These are phyloP conservation scores for Acropora tenuis DNA, from an alignment of 64 coral and sea anemone species.

Conservation along the genomic window DNA sequence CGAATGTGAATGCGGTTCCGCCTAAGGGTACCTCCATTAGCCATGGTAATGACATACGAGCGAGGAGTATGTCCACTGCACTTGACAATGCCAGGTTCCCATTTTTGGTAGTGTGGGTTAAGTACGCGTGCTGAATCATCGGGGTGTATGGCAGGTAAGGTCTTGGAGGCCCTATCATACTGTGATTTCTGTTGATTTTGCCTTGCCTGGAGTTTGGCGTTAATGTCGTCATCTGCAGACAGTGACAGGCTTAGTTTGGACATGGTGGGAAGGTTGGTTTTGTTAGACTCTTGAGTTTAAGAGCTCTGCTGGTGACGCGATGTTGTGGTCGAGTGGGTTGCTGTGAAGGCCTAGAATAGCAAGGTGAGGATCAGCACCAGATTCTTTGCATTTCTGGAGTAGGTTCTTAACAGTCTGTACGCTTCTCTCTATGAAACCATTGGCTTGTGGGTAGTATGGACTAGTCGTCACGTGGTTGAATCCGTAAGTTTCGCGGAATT, in stretches of 20 bases:
- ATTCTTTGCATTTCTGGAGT: slow-evolving; percentile 57
- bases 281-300: slow-evolving; percentile 45
- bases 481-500: slow-evolving; percentile 41
- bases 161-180: slow-evolving; percentile 41
- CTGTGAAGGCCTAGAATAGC: background rate
- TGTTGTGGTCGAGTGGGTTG: slow-evolving; percentile 53
- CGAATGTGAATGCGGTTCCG: background rate
- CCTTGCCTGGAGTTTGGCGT: slow-evolving; percentile 38
- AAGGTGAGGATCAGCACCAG: slow-evolving; percentile 61
- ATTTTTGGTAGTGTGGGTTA: slow-evolving; percentile 41
- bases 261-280: slow-evolving; percentile 61
- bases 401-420: slow-evolving; percentile 45
- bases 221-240: background rate
- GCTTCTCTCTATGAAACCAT: slow-evolving; percentile 57
- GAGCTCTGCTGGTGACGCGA: slow-evolving; percentile 61
- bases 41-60: slow-evolving; percentile 27
- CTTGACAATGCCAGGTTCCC: slow-evolving; percentile 57
- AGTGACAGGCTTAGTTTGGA: background rate
- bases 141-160: slow-evolving; percentile 27
- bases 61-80: slow-evolving; percentile 17
- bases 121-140: slow-evolving; percentile 20
- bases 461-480: slow-evolving; percentile 32
- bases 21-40: background rate
- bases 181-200: slow-evolving; percentile 46
- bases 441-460: slow-evolving; percentile 14